Evolutionary conservation across 35 echinoderm and acorn worm genomes (phyloP).

Genomic region (Diadema setosum): DNA sequence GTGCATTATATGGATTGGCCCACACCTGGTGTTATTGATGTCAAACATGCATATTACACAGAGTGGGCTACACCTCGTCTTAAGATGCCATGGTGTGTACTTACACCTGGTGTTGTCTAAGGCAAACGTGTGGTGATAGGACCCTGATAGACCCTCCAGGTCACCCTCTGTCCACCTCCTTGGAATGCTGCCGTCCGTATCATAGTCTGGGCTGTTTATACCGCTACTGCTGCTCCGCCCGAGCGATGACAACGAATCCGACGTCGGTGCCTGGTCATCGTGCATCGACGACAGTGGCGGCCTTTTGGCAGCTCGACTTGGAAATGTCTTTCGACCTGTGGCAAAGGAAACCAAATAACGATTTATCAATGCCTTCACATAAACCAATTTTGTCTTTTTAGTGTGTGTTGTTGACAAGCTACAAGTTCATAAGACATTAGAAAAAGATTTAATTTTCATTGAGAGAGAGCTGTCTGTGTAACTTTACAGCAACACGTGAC

Average conservation of each 20-base stretch:
- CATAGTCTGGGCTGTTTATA: conserved; percentile 19
- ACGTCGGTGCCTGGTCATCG: background rate
- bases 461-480: too few relatives aligned
- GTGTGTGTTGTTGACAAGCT: too few relatives aligned
- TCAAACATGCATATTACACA: too few relatives aligned
- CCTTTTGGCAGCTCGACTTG: background rate
- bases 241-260: conserved; percentile 6
- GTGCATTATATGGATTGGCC: too few relatives aligned
- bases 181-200: conserved; percentile 10
- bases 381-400: too few relatives aligned
- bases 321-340: conserved; percentile 38
- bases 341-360: background rate
- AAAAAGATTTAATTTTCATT: too few relatives aligned
- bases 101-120: conserved; percentile 31
- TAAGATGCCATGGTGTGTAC: background rate
- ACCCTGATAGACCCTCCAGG: background rate
- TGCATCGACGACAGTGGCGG: conserved; percentile 1
- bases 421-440: too few relatives aligned
- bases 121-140: background rate
- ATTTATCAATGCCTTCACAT: too few relatives aligned
- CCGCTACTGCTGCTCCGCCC: conserved; percentile 38
- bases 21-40: too few relatives aligned
- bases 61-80: too few relatives aligned
- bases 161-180: conserved; percentile 21
- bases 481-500: too few relatives aligned